Conservation (phyloP, 2,797 vertebrate genomes). For the Stomatorhinus walkeri region DNA sequence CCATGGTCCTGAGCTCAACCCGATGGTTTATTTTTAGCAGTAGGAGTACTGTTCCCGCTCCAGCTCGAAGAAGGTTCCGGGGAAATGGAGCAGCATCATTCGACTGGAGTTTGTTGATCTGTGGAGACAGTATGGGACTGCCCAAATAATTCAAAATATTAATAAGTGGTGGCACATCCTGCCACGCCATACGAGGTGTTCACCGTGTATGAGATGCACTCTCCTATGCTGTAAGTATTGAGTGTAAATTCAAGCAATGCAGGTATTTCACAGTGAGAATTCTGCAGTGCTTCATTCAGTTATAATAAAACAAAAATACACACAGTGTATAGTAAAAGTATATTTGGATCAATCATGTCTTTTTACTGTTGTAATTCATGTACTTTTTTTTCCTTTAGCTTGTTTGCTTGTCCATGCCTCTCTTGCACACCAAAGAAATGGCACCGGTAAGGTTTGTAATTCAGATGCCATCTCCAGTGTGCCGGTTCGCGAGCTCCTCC, state of each 20-base stretch:
- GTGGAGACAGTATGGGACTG: neutral
- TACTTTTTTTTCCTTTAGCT: neutral
- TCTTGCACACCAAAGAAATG: neutral
- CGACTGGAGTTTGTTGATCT: neutral
- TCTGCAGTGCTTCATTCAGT: neutral
- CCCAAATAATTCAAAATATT: neutral
- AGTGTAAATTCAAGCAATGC: neutral
- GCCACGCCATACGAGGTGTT: neutral
- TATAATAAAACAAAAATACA: neutral
- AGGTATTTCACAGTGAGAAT: neutral
- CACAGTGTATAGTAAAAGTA: neutral
- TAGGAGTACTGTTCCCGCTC: neutral
- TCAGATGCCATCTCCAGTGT: slow-evolving; percentile 94
- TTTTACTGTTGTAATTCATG: neutral
- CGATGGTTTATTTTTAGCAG: neutral
- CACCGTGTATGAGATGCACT: neutral
- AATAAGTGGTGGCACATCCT: neutral
- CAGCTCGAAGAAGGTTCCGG: neutral
- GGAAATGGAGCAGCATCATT: neutral
- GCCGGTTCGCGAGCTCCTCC: slow-evolving; percentile 85
- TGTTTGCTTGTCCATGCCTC: neutral
- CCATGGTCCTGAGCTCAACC: neutral
- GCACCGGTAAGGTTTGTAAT: slow-evolving; percentile 58
- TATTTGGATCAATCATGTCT: neutral
- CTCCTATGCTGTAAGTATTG: neutral